A percentile compares a stretch with the other conserved stretches of the same genome.
Evolutionary conservation across 2,113 vertebrate species (phyloP).

Genomic region (Arothron firmamentum): DNA sequence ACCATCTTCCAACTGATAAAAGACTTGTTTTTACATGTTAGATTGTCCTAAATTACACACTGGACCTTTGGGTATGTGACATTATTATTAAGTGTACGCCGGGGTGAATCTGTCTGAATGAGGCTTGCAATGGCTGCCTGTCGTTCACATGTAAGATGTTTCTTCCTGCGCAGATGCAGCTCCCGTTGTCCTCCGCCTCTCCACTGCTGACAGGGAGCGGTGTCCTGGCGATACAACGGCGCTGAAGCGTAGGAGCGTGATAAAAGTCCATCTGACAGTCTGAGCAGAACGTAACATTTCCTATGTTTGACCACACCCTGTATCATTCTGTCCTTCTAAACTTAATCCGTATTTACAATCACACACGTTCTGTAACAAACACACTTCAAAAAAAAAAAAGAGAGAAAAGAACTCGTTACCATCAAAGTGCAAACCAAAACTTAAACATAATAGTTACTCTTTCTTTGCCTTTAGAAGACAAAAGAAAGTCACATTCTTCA

Average conservation of each 20-base stretch:
- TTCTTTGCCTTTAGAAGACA: constrained; percentile 65
- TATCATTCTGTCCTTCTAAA: constrained; percentile 72
- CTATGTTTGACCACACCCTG: constrained; percentile 74
- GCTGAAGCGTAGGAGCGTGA: constrained; percentile 21
- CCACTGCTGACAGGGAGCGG: too few relatives aligned
- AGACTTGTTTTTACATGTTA: too few relatives aligned
- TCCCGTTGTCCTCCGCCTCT: background rate
- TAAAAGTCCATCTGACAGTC: constrained; percentile 29
- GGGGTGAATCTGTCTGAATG: constrained; percentile 56
- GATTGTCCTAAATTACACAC: background rate
- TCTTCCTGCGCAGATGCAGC: background rate
- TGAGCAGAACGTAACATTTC: constrained; percentile 27
- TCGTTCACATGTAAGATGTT: constrained; percentile 13
- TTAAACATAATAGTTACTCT: constrained; percentile 57
- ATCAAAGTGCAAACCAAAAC: constrained; percentile 77
- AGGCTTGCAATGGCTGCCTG: constrained; percentile 86
- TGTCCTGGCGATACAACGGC: constrained; percentile 8
- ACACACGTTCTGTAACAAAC: constrained; percentile 65
- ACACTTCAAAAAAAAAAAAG: constrained; percentile 75
- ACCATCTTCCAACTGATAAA: too few relatives aligned
- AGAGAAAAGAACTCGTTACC: constrained; percentile 64
- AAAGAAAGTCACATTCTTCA: constrained; percentile 89
- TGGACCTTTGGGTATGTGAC: background rate
- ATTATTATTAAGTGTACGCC: background rate
- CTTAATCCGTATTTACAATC: constrained; percentile 74